Percentiles rank a stretch among this genome's conserved stretches.
These are phyloP conservation scores for Macroramphosus scolopax DNA, from an alignment of 2,797 vertebrate species.

Conservation along the genomic window DNA sequence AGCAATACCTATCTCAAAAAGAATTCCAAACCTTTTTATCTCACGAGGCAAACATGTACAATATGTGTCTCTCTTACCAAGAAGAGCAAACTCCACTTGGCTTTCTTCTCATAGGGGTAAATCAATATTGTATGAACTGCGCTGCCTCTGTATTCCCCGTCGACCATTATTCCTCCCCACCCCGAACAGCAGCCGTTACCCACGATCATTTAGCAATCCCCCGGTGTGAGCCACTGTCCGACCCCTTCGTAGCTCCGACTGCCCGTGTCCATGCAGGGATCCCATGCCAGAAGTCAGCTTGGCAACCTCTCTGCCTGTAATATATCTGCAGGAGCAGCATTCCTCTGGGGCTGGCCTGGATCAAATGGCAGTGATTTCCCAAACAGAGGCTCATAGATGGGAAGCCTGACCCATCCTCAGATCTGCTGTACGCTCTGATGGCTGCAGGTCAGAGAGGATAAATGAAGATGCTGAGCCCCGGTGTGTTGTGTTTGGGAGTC, in stretches of 20 bases:
- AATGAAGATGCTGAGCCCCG: constrained; percentile 51
- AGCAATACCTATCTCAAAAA: constrained; percentile 72
- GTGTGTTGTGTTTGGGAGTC: no score
- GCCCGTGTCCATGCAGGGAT: constrained; percentile 48
- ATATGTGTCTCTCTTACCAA: constrained; percentile 63
- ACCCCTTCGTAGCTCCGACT: constrained; percentile 57
- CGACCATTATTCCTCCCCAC: constrained; percentile 67
- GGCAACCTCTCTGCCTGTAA: constrained; percentile 59
- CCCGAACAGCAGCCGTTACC: constrained; percentile 65
- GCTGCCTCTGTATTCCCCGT: constrained; percentile 65
- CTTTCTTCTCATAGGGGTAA: constrained; percentile 65
- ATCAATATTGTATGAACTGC: constrained; percentile 72
- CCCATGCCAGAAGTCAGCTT: constrained; percentile 61
- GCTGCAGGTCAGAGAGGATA: constrained; percentile 68
- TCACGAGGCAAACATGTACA: constrained; percentile 71
- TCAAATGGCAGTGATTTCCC: constrained; percentile 79
- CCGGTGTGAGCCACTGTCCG: constrained; percentile 56
- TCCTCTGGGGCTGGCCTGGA: constrained; percentile 76
- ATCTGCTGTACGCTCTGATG: constrained; percentile 68
- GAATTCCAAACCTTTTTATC: constrained; percentile 65
- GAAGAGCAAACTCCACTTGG: constrained; percentile 58
- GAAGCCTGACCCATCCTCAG: constrained; percentile 75
- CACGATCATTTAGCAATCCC: constrained; percentile 68
- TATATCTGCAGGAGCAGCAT: constrained; percentile 73
- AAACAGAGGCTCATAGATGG: constrained; percentile 70